phyloP scores from a whole-genome alignment of 2,113 vertebrate species.

The Gavialis gangeticus region DNA sequence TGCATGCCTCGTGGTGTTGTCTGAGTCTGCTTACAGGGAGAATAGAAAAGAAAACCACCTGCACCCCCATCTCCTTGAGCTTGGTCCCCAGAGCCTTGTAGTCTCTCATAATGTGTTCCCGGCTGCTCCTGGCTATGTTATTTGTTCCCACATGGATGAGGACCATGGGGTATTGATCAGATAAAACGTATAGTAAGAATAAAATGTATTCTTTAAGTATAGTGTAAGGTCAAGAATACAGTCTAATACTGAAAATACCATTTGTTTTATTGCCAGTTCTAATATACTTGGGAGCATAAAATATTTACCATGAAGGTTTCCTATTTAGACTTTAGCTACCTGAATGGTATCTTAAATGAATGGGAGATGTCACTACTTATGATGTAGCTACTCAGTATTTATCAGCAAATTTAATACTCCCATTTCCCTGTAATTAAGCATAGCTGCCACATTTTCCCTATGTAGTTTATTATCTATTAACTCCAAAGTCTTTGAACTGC shows the following conservation, averaged over 20 bases:
- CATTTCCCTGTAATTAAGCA: constrained; percentile 28
- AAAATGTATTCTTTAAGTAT: constrained; percentile 2
- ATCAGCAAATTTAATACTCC: constrained; percentile 17
- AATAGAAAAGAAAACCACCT: too few relatives aligned
- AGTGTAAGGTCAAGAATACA: constrained; percentile 60
- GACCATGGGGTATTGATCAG: too few relatives aligned
- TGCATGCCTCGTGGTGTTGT: too few relatives aligned
- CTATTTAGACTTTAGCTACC: constrained; percentile 39
- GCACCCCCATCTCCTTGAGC: too few relatives aligned
- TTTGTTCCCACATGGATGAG: too few relatives aligned
- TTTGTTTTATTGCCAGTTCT: constrained; percentile 48
- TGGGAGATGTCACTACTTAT: background rate
- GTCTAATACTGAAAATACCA: constrained; percentile 59
- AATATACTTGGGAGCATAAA: constrained; percentile 38
- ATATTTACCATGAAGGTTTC: constrained; percentile 47
- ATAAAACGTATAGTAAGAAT: too few relatives aligned
- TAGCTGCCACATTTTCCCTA: background rate
- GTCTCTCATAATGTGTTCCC: too few relatives aligned
- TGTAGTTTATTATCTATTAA: background rate
- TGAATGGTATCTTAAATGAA: constrained; percentile 9
- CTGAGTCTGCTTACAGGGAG: too few relatives aligned
- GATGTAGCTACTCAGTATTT: constrained; percentile 24
- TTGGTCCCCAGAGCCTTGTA: too few relatives aligned
- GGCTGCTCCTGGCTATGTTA: too few relatives aligned
- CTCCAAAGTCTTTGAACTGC: background rate